Conservation (phyloP, 1,140 invertebrate genomes). For the Platorchestia sp. region DNA sequence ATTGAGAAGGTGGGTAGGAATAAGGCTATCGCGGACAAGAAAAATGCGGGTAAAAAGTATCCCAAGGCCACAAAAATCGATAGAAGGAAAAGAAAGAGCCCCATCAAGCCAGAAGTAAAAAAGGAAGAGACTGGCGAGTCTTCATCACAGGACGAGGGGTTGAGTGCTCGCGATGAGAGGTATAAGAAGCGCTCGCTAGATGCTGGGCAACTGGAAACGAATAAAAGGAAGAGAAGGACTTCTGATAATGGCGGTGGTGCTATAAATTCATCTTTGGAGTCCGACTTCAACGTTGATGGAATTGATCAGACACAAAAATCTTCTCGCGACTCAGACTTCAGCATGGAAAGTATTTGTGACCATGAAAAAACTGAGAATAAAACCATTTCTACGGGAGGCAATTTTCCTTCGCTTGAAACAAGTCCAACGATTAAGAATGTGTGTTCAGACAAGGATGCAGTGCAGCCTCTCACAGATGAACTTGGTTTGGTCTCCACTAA, state of each 20-base stretch:
- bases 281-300: not conserved
- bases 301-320: not conserved
- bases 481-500: not conserved
- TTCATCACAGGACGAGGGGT: not conserved
- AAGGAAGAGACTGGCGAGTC: constrained; percentile 46
- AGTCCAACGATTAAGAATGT: not conserved
- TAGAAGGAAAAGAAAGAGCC: constrained; percentile 29
- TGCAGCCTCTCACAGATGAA: not conserved
- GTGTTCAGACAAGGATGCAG: not conserved
- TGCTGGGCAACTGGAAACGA: not conserved
- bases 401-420: not conserved
- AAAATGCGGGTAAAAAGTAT: constrained; percentile 5
- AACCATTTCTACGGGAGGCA: not conserved
- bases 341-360: not conserved
- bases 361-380: not conserved
- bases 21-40: constrained; percentile 57
- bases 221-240: not conserved
- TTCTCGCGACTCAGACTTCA: not conserved
- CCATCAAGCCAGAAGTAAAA: constrained; percentile 35
- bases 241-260: not conserved
- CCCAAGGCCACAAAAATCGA: not conserved
- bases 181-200: constrained; percentile 1
- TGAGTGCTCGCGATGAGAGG: not conserved
- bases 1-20: constrained; percentile 59
- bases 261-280: not conserved